These are phyloP conservation scores for Dryobota labecula DNA, from an alignment of 2,888 invertebrate genomes.

Conservation along the genomic window DNA sequence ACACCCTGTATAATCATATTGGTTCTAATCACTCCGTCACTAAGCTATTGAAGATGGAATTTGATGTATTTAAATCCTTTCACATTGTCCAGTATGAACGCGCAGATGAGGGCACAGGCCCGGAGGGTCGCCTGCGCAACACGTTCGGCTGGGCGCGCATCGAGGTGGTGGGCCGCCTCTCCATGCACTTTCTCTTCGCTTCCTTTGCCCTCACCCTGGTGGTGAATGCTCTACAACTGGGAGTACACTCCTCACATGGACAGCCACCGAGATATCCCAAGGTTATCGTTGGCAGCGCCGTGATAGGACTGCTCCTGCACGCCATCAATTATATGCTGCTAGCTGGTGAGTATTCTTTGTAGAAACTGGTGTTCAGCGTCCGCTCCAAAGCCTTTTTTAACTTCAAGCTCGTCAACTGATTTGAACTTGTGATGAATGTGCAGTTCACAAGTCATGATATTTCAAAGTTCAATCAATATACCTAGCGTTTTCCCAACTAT, in stretches of 20 bases:
- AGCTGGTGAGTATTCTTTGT: constrained; percentile 90
- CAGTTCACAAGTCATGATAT: too few species aligned
- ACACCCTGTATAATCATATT: too few species aligned
- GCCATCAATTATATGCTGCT: constrained; percentile 95
- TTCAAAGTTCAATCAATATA: too few species aligned
- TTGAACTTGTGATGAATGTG: neutral
- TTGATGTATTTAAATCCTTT: neutral
- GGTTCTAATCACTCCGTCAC: too few species aligned
- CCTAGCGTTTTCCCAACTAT: too few species aligned
- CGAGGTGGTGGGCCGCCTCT: constrained; percentile 95
- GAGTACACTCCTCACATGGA: constrained; percentile 92
- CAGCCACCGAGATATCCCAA: constrained; percentile 91
- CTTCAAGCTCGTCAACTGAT: neutral
- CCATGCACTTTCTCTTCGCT: constrained; percentile 95
- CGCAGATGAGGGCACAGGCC: constrained; percentile 87
- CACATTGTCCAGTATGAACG: constrained; percentile 81
- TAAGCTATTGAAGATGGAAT: neutral
- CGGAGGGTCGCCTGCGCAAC: constrained; percentile 94
- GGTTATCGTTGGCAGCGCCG: constrained; percentile 93
- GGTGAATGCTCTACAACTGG: constrained; percentile 95
- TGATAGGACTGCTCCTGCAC: constrained; percentile 94
- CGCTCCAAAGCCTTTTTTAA: too few species aligned
- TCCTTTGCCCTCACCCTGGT: constrained; percentile 95
- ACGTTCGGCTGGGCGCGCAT: constrained; percentile 98
- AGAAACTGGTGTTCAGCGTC: too few species aligned